Conservation (phyloP, 2,888 invertebrate genomes). For the Platerodrilus igneus region DNA sequence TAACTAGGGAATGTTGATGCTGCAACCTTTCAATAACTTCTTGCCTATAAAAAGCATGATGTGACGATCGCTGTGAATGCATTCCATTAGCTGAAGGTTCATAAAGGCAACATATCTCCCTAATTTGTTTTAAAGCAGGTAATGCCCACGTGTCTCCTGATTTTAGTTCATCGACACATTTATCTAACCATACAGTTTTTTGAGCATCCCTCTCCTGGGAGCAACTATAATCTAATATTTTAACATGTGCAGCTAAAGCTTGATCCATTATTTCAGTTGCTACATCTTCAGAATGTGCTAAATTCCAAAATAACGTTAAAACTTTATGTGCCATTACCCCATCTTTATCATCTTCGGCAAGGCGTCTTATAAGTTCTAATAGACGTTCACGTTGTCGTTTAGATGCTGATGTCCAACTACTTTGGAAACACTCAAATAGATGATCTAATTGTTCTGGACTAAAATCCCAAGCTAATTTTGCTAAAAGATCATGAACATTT, state of each 20-base stretch:
- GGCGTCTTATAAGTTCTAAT: slow-evolving; percentile 85
- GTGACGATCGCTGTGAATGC: slow-evolving; percentile 51
- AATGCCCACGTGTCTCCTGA: slow-evolving; percentile 86
- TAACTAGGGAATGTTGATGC: slow-evolving; percentile 86
- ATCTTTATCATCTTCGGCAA: slow-evolving; percentile 98
- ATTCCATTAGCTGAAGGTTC: slow-evolving; percentile 71
- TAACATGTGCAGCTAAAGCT: slow-evolving; percentile 89
- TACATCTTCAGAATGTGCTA: slow-evolving; percentile 94
- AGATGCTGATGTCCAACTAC: slow-evolving; percentile 88
- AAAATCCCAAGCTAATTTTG: slow-evolving; percentile 97
- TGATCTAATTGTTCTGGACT: slow-evolving; percentile 96
- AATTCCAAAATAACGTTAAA: slow-evolving; percentile 90
- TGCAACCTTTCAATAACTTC: slow-evolving; percentile 78
- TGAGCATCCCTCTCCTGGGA: slow-evolving; percentile 95
- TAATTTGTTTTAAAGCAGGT: slow-evolving; percentile 91
- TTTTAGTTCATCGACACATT: slow-evolving; percentile 91
- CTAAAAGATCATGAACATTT: slow-evolving; percentile 92
- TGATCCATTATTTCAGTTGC: slow-evolving; percentile 97
- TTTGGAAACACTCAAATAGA: slow-evolving; percentile 95
- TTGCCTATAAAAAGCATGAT: slow-evolving; percentile 56
- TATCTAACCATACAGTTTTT: slow-evolving; percentile 92
- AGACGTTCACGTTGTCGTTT: slow-evolving; percentile 94
- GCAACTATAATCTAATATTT: slow-evolving; percentile 96
- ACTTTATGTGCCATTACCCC: slow-evolving; percentile 99
- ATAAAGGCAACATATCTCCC: slow-evolving; percentile 92